Percentiles rank a stretch among this genome's conserved stretches.
Conservation (phyloP, 2,113 vertebrate genomes). For the Sceloporus tristichus region DNA sequence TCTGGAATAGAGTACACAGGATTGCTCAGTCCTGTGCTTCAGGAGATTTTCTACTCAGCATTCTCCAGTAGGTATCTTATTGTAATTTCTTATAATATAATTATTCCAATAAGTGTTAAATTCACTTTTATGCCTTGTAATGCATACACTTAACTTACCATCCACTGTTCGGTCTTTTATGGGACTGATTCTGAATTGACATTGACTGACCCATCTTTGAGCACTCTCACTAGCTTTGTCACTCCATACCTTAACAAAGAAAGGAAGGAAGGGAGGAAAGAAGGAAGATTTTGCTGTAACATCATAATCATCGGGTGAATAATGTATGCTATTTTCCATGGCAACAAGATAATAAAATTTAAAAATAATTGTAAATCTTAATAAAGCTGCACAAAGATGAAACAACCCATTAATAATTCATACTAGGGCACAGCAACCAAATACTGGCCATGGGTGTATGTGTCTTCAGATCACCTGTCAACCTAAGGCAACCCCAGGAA, state of each 20-base stretch:
- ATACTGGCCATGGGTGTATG: not conserved
- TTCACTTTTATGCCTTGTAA: not conserved
- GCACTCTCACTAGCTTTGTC: not conserved
- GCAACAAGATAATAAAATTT: not conserved
- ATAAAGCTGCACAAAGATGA: not conserved
- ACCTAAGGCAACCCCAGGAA: not conserved
- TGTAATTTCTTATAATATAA: no score
- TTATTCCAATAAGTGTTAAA: no score
- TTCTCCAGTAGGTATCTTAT: no score
- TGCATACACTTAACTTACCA: not conserved
- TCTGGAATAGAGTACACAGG: no score
- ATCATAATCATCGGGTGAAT: not conserved
- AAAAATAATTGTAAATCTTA: not conserved
- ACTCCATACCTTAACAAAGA: slow-evolving; percentile 5
- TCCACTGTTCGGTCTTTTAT: accelerated
- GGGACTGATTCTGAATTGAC: not conserved
- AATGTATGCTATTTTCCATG: not conserved
- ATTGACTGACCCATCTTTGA: not conserved
- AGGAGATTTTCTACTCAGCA: no score
- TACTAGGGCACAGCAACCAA: not conserved
- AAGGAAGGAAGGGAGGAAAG: not conserved
- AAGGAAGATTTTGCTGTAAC: not conserved
- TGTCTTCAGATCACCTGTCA: no score
- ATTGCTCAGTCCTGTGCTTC: no score
- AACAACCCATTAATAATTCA: not conserved